These are phyloP conservation scores for Antedon mediterranea DNA, from an alignment of 53 echinoderm and acorn worm species.

Conservation along the genomic window DNA sequence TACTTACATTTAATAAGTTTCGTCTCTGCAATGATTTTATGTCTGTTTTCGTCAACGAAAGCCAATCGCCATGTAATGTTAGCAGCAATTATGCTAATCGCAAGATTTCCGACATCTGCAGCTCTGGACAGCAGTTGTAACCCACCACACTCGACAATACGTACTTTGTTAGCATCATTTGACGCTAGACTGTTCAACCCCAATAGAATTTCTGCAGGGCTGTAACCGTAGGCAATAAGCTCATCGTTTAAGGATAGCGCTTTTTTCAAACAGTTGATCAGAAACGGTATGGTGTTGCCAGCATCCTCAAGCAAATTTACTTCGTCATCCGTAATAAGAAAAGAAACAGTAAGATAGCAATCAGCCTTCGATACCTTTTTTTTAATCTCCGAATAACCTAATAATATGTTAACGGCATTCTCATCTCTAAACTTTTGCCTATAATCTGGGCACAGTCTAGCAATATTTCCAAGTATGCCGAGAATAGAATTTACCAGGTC, in stretches of 20 bases:
- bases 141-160: slow-evolving; percentile 58
- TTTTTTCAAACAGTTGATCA: slow-evolving; percentile 34
- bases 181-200: slow-evolving; percentile 72
- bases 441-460: slow-evolving; percentile 25
- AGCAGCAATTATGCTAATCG: slow-evolving; percentile 49
- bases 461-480: slow-evolving; percentile 62
- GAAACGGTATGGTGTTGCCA: slow-evolving; percentile 29
- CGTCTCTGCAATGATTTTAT: slow-evolving; percentile 42
- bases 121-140: slow-evolving; percentile 39
- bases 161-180: slow-evolving; percentile 71
- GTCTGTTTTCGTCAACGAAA: slow-evolving; percentile 52
- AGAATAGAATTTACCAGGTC: slow-evolving; percentile 55
- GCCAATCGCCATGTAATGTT: slow-evolving; percentile 67
- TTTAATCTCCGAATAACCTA: slow-evolving; percentile 20
- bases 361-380: slow-evolving; percentile 52
- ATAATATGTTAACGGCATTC: slow-evolving; percentile 31
- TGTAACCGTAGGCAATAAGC: not conserved
- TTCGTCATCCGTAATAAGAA: slow-evolving; percentile 68
- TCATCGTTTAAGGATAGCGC: slow-evolving; percentile 8
- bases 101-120: slow-evolving; percentile 23
- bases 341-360: slow-evolving; percentile 42
- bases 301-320: slow-evolving; percentile 31
- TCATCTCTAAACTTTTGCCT: slow-evolving; percentile 28
- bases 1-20: slow-evolving; percentile 50
- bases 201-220: slow-evolving; percentile 32